A percentile compares a stretch with the other conserved stretches of the same genome.
Evolutionary conservation across 2,113 vertebrate genomes (phyloP).

Genomic region (Amphiprion percula): DNA sequence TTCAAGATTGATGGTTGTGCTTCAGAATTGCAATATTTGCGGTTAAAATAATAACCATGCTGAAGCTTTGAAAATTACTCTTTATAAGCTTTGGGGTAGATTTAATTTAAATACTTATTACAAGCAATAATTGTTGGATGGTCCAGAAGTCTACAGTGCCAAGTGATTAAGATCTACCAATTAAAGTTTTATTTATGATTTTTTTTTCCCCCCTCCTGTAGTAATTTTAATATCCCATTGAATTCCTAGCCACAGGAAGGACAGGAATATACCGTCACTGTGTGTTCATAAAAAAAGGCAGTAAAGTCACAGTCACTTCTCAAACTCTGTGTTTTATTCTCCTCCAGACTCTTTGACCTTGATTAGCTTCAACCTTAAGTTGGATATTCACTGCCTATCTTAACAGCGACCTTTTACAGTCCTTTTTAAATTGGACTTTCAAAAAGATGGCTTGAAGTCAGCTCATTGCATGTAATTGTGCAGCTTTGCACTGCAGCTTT

Average conservation of each 20-base stretch:
- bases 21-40: neutral
- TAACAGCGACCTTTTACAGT: neutral
- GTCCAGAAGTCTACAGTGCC: neutral
- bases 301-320: neutral
- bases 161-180: constrained; percentile 7
- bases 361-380: constrained; percentile 1
- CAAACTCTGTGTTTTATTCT: constrained; percentile 6
- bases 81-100: neutral
- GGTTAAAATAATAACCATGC: neutral
- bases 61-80: neutral
- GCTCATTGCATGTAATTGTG: neutral
- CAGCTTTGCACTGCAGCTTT: neutral
- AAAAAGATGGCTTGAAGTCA: neutral
- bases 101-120: neutral
- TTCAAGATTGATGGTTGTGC: neutral
- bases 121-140: neutral
- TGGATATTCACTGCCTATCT: neutral
- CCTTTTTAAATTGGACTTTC: constrained; percentile 18
- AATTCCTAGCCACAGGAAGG: constrained; percentile 21
- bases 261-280: constrained; percentile 11
- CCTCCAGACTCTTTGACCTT: constrained; percentile 8
- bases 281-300: constrained; percentile 2
- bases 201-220: neutral
- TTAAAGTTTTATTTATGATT: constrained; percentile 2
- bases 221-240: neutral